Base-by-base conservation (phyloP, 2,888 invertebrate species). In the Eristalis pertinax region DNA sequence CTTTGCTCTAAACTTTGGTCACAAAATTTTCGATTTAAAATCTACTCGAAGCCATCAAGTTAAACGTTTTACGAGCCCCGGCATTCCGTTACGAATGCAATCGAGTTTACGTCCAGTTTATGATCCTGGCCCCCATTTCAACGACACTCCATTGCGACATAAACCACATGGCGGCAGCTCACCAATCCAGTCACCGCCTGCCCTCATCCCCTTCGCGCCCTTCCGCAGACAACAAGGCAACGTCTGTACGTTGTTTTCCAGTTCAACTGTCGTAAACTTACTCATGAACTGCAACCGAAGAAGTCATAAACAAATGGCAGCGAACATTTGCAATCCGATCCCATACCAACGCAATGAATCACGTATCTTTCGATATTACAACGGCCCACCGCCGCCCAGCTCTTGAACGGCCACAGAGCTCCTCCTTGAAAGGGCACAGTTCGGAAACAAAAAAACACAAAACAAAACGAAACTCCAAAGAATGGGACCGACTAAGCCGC, bases 401-500 rank as follows among this genome's bases (percentile, higher is more conserved):
- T n/a, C 43, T 19, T 43, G 43, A 43, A n/a, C n/a, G 43, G n/a
- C 43, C 41, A 43, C 32, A 32, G 32, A 10, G 5, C 41, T 43
- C 15, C 41, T 43, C 3, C 50, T 50, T n/a, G 50, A 50, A 50
- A 50, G 50, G 50, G 50, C 50, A 50, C 50, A 19, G 19, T 19
- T 50, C 19, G 19, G 19, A 19, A 50, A 19, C 19, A 15, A 60
- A 60, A 24, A 60, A 60, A 24, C 24, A 58, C 29, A 43, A 56
- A n/a, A 2, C 4, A 43, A 32, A 11, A 19, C 60, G 60, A 63
- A 74, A 64, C 24, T 62, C 72, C 29, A 19, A 50, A 35, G 43
- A 73, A 50, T 43, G 50, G 50, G 19, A 64, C 64, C 19, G 50
- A 26, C 26, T 60, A 41, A 75, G n/a, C 65, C 38, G 56, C 29